Evolutionary conservation across 2,113 vertebrate genomes (phyloP), one percentile per base, ranked within the genome.

Genomic region (Pangasianodon gigas): DNA sequence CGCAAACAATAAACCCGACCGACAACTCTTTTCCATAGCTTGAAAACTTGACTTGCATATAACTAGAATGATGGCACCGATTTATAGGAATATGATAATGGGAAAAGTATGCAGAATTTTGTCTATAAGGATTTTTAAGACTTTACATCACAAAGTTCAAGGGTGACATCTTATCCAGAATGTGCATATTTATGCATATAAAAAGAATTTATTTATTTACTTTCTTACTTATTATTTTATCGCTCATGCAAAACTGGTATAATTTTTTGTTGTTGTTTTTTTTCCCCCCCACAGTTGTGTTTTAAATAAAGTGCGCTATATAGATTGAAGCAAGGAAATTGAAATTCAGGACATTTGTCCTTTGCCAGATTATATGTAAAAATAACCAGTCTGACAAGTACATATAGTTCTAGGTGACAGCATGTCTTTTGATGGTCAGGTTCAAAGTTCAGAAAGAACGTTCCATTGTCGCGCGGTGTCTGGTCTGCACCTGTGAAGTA

Each of bases 401-500:
- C 48, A 54, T 84, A 24, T 74, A 71, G 37, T 74, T 84, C 14
- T 44, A 26, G 67, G 44, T 80, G 88, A 89, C 44, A 89, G 29
- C 44, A 77, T 52, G 29, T 54, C 89, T 84, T 86, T 89, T 56
- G 56, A 79, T 62, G 41, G 16, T 85, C 54, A 51, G 83, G 83
- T 89, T 89, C 88, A 85, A 67, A 85, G 82, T 51, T 58, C 56
- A 89, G 44, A 60, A 85, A 77, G 29, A 65, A 60, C 21, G 71
- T 80, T 85, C 29, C 46, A 52, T 65, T 85, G 71, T 80, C 13
- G 19, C 13, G 67, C 26, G 2, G 19, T 44, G 32, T 80, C 84
- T 80, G 60, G n/a, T 81, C 58, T 71, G 89, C 89, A 90, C 89
- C 89, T 90, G 89, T 86, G 75, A 51, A n/a, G 32, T 90, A 69